Evolutionary conservation across 2,113 vertebrate species (phyloP), one percentile per base, ranked within the genome.

Genomic region (Coturnix japonica): DNA sequence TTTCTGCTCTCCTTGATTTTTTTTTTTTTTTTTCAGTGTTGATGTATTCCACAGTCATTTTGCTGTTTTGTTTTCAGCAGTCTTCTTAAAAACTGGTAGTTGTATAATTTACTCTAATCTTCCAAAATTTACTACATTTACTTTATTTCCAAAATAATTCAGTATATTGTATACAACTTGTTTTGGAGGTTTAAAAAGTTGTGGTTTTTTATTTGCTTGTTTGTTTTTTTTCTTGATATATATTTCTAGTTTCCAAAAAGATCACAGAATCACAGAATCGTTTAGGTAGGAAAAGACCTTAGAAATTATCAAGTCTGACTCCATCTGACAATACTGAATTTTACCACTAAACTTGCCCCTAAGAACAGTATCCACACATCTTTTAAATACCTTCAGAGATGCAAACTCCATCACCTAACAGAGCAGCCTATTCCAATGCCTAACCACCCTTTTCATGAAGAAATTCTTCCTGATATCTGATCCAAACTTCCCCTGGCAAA

Each of bases 51-150:
- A 49, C 47, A 23, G 47, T 56, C 28, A 3, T 54, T 54, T 30
- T 54, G 26, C 8, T 54, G 47, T 54, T 30, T 54, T 54, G 2
- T 54, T 44, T 69, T 73, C 30, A 72, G 56, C 1, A 33, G 2
- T 5, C 3, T 46, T 11, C 59, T 69, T 8, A 51, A 56, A 82
- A 83, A 22, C 1, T 0, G 1, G 14, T 14, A 39, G 7, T 59
- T 76, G 80, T 74, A 46, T 11, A 75, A 4, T 2, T 57, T 63
- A 57, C 11, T 85, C 47, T 43, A 20, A 14, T 60, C 6, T 71
- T 15, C 13, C 5, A 51, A 30, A 31, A 8, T 26, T 12, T 4
- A 59, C 64, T 49, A 46, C 2, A 3, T 25, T 11, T 33, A 54
- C 5, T 44, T 41, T 54, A 44, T 63, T 86, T 92, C n/a, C 14